Base-by-base conservation (phyloP, 2,888 invertebrate genomes). In the Melitaea athalia region DNA sequence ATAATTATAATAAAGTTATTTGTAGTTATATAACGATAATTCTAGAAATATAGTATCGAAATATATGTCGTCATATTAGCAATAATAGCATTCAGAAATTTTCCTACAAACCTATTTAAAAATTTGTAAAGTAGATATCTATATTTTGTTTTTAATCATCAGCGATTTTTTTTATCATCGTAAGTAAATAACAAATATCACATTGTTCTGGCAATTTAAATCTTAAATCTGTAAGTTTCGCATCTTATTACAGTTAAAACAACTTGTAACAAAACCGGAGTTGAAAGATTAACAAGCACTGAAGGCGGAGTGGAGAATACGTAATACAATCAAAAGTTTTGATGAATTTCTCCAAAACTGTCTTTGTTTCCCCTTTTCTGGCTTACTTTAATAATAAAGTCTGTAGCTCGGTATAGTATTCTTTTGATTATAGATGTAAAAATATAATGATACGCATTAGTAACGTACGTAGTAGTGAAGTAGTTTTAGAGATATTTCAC, bases 321-420 rank as follows among this genome's bases (percentile, higher is more conserved):
- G 87, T 87, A 88, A 89, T 89, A 87, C 85, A 90, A 91, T 91
- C 89, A 89, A 90, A 92, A 92, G 81, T 91, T 92, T 91, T 91
- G 88, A 91, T 91, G 89, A 91, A 91, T 89, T 91, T 85, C 85
- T 78, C 76, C 82, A 84, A 86, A 88, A 90, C 85, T 88, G 87
- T 85, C 87, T 87, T 88, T 89, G 89, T 88, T 89, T 87, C 85
- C 86, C 85, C 86, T 87, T 88, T 12, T 88, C 83, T 82, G 84
- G 84, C 81, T 80, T 85, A 88, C 84, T 87, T 86, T 81, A 85
- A 88, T 88, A 88, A 89, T 87, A 88, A 88, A 87, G 88, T 84
- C 81, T 79, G 80, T 80, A 77, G 80, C 80, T 82, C 79, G 38
- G 38, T 8, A 38, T 7, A 38, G 80, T 77, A 61, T 42, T 60